Evolutionary conservation across 2,797 vertebrate species (phyloP), one percentile per base, ranked within the genome.

Genomic region (Anas georgica): DNA sequence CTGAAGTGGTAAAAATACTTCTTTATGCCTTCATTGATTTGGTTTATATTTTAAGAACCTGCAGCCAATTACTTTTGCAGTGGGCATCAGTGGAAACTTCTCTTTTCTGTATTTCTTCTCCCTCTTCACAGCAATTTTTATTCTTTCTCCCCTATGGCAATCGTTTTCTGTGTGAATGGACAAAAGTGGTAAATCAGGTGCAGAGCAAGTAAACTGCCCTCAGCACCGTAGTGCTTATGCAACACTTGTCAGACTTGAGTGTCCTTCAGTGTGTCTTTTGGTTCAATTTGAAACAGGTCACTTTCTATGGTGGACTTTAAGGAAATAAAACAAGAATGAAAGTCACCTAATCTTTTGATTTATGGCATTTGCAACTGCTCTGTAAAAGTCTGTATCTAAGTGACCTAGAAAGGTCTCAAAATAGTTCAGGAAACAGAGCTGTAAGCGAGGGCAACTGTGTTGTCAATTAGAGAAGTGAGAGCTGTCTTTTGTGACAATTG

Each of bases 321-420:
- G 41, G 68, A 76, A 18, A 48, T 1, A 23, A 64, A 85, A 3
- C 22, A 79, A 75, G 74, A 88, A 54, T 50, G 17, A 83, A 69
- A 95, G 75, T 48, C 83, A 80, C 31, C 52, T 39, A 55, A 93
- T 91, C 26, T 83, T 94, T 83, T 85, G 31, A 87, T 91, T 91
- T 66, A 66, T 54, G 48, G 12, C 41, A 45, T 82, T 92, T 91
- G 28, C 74, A 85, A 78, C 23, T 58, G 64, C 39, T 77, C 63
- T 86, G 72, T 68, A 83, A 69, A 39, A 76, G 67, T 83, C 56
- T 90, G 52, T 70, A 81, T 88, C 54, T 92, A 96, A 91, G 74
- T 93, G 90, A 94, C 79, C 88, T 68, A 55, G 69, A 77, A 45
- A 48, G 81, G 43, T 63, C 91, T 92, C 78, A 87, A 93, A 97